Base-by-base conservation (phyloP, 2,888 invertebrate genomes). In the Catocala sponsa region DNA sequence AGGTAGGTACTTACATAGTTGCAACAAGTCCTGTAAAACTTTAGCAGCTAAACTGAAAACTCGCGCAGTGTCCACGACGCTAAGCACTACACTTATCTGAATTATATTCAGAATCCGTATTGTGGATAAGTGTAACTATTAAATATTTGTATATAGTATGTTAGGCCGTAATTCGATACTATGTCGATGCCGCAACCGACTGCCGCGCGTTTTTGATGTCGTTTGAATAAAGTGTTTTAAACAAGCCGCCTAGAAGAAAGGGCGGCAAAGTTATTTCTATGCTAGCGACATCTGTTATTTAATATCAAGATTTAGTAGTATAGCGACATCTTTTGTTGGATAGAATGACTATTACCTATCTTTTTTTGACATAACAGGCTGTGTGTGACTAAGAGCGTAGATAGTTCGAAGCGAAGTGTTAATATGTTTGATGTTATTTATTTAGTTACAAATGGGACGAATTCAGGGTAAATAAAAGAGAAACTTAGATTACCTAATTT, bases 151-250 rank as follows among this genome's bases (percentile, higher is more conserved):
- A 35, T 11, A 13, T 9, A 55, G 15, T 46, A 44, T 33, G 5
- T 38, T 15, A 44, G 41, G 51, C 57, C 65, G 65, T 65, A 64
- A 54, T 63, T 65, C 49, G 58, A 51, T 25, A 59, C 61, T 60
- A 62, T 72, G 78, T 66, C 70, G 15, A 46, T 69, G 77, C 78
- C 81, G 78, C 87, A 81, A 79, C 85, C 88, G 88, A 70, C 84
- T 87, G 84, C 80, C 85, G 84, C 91, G 90, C 87, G 89, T 84
- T 91, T 91, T 92, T 90, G 90, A 87, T 88, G 84, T 87, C 87
- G 90, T 89, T 91, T 91, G 90, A 88, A 85, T 87, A 83, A 77
- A 79, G 78, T 81, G 85, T 86, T 92, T 94, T 90, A 84, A 94
- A 93, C 87, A 81, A 81, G 85, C 88, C 88, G 90, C 89, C 83